A percentile compares a stretch with the other conserved stretches of the same genome.
phyloP scores from a whole-genome alignment of 2,797 vertebrate genomes.

The Falco cherrug region DNA sequence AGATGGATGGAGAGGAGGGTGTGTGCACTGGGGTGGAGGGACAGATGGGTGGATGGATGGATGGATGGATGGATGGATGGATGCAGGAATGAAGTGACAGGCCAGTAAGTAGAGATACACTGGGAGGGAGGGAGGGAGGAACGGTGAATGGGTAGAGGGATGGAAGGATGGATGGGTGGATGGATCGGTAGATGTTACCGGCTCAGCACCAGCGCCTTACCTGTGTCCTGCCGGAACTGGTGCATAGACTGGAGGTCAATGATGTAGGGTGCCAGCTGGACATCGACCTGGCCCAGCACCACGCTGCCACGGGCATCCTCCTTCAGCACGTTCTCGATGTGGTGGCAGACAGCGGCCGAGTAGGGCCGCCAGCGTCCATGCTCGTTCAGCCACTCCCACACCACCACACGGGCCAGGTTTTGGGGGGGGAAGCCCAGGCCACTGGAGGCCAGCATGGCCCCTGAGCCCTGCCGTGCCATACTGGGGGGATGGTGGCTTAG shows the following conservation, averaged over 20 bases:
- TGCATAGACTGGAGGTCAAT: slow-evolving; percentile 98
- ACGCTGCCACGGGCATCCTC: slow-evolving; percentile 89
- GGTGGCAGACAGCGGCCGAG: slow-evolving; percentile 91
- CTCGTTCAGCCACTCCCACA: slow-evolving; percentile 98
- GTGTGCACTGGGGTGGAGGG: background rate
- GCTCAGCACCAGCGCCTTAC: slow-evolving; percentile 73
- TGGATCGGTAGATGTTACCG: background rate
- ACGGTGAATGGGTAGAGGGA: fast-evolving
- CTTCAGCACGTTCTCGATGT: slow-evolving; percentile 93
- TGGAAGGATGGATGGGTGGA: fast-evolving
- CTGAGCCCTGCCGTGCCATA: slow-evolving; percentile 76
- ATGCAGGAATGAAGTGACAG: fast-evolving
- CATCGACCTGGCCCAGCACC: slow-evolving; percentile 92
- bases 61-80: background rate
- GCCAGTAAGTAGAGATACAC: too few species aligned
- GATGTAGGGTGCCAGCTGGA: slow-evolving; percentile 91
- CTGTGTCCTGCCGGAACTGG: slow-evolving; percentile 96
- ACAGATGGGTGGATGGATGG: background rate
- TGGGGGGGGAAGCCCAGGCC: slow-evolving; percentile 89
- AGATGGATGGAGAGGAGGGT: background rate
- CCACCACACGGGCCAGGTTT: slow-evolving; percentile 92
- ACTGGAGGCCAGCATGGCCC: slow-evolving; percentile 62
- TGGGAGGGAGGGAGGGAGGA: fast-evolving
- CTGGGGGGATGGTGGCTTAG: background rate
- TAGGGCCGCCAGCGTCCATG: slow-evolving; percentile 95